Evolutionary conservation across 2,888 invertebrate genomes (phyloP), one percentile per base, ranked within the genome.

Genomic region (Lucinisca nassula): DNA sequence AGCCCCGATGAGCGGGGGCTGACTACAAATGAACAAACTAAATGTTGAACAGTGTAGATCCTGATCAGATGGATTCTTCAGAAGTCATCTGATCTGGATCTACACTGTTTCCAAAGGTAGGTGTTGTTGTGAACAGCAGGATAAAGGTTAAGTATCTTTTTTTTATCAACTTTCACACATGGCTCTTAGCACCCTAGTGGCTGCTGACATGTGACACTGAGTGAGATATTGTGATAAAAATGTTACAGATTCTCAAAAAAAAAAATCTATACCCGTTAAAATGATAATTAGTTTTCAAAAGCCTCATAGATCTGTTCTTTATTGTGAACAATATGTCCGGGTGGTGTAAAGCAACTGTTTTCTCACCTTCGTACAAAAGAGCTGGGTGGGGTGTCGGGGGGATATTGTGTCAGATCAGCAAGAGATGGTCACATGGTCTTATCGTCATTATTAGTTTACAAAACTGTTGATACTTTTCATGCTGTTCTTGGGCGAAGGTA

Each of bases 301-400:
- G 30, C 27, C 17, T 12, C 21, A 30, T 67, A 35, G 67, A 35
- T 67, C 6, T 61, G 27, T 27, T 61, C 4, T 61, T 61, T 61
- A 24, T 4, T 17, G 17, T 4, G 67, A 67, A 67, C 67, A 67
- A 67, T 67, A 67, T 67, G 67, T 17, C 35, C 32, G 30, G 1
- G 35, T 67, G 8, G 32, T 35, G 30, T 35, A 35, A 24, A 21
- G 35, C 21, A 21, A 35, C 67, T 35, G 35, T 32, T 67, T 67
- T 67, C 67, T 32, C 67, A 67, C 67, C 30, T 67, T 35, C 35
- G 35, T 35, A 67, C 67, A 67, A 67, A 35, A 35, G 67, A 67
- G 35, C 67, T 35, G 67, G 67, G 67, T 35, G 67, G 67, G 67
- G 67, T 67, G 61, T 35, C 21, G 35, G 24, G 67, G 1, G 35